Conservation (phyloP, 1,140 invertebrate species). For the Drosophila erecta region DNA sequence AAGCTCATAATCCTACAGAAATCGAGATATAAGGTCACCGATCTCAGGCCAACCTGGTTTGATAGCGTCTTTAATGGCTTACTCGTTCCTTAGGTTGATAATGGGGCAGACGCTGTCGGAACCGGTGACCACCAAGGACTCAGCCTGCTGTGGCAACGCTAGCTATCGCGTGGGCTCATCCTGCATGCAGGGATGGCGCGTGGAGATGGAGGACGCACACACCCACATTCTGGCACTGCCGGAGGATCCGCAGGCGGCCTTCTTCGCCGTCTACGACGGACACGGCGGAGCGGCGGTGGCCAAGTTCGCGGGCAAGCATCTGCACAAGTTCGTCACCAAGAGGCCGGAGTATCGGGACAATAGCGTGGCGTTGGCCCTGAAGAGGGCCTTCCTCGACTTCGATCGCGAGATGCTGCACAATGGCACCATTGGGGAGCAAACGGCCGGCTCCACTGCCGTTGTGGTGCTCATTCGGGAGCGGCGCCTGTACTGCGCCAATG, state of each 20-base stretch:
- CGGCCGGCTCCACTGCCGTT: slow-evolving; percentile 97
- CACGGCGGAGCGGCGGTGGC: slow-evolving; percentile 92
- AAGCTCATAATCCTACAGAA: not conserved
- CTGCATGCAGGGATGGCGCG: slow-evolving; percentile 99
- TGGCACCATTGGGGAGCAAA: slow-evolving; percentile 93
- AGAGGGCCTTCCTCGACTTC: slow-evolving; percentile 94
- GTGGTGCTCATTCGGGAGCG: slow-evolving; percentile 93
- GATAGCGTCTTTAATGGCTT: not conserved
- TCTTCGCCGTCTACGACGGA: slow-evolving; percentile 96
- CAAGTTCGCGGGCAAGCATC: slow-evolving; percentile 96
- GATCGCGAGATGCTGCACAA: slow-evolving; percentile 96
- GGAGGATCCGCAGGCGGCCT: slow-evolving; percentile 95
- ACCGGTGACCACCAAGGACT: slow-evolving; percentile 96
- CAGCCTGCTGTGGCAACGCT: slow-evolving; percentile 90
- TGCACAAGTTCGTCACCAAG: slow-evolving; percentile 94
- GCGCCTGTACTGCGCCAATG: slow-evolving; percentile 96
- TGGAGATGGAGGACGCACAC: slow-evolving; percentile 99
- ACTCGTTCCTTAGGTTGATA: slow-evolving; percentile 20
- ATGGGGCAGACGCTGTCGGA: slow-evolving; percentile 98
- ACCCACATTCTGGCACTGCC: slow-evolving; percentile 96
- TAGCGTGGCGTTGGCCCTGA: slow-evolving; percentile 85
- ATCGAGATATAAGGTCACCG: not conserved
- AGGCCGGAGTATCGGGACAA: slow-evolving; percentile 88
- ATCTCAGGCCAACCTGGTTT: not conserved
- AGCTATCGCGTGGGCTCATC: slow-evolving; percentile 93